phyloP scores from a whole-genome alignment of 2,797 vertebrate species.

The Fistularia tabacaria region DNA sequence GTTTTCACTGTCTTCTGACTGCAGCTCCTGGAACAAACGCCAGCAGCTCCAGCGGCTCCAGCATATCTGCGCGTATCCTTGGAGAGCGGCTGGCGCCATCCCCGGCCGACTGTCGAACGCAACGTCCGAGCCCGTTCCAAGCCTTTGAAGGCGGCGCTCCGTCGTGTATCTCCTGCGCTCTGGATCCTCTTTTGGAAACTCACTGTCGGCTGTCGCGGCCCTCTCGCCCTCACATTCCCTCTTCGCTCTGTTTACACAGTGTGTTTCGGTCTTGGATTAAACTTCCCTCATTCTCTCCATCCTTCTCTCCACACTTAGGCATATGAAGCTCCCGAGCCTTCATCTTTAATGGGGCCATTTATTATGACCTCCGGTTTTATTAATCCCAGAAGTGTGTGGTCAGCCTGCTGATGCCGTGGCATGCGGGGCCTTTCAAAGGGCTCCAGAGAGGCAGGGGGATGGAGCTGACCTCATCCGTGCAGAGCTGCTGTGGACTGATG shows the following conservation, averaged over 20 bases:
- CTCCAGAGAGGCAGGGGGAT: conserved; percentile 35
- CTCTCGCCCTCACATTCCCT: conserved; percentile 1
- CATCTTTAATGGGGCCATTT: conserved; percentile 37
- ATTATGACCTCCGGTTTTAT: conserved; percentile 43
- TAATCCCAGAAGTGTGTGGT: conserved; percentile 58
- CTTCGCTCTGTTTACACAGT: neutral
- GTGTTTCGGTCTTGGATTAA: conserved; percentile 3
- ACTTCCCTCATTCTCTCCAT: conserved; percentile 8
- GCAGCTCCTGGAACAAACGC: no score
- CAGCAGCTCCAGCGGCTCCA: no score
- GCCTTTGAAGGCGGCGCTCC: no score
- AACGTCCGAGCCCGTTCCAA: no score
- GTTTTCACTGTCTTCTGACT: no score
- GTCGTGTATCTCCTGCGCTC: no score
- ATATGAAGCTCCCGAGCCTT: conserved; percentile 21
- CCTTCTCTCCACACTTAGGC: conserved; percentile 19
- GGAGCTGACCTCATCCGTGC: conserved; percentile 34
- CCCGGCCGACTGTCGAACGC: no score
- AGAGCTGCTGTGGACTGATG: conserved; percentile 37
- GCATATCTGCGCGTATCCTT: no score
- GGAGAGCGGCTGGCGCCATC: no score
- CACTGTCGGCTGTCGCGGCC: no score
- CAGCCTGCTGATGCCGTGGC: conserved; percentile 43
- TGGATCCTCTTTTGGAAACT: no score
- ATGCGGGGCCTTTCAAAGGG: conserved; percentile 37